Conservation (phyloP, 2,797 vertebrate species). For the Sylvilagus floridanus region DNA sequence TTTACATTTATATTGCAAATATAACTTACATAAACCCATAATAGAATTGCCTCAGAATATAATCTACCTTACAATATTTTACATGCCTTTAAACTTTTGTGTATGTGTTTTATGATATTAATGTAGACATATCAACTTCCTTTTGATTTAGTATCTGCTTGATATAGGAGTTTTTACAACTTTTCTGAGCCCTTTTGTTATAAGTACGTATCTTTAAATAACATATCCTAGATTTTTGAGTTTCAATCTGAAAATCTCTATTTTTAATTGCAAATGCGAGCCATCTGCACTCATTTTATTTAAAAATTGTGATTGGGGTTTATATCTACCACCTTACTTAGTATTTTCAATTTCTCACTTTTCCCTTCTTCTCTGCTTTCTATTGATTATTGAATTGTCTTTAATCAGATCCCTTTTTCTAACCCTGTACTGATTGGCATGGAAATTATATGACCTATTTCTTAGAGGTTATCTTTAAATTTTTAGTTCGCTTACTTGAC, state of each 20-base stretch:
- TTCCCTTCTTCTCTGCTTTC: not conserved
- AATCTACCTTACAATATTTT: not conserved
- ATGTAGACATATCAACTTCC: not conserved
- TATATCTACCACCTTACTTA: conserved; percentile 29
- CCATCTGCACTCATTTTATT: conserved; percentile 37
- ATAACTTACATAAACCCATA: not conserved
- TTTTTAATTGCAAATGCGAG: conserved; percentile 55
- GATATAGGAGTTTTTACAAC: not conserved
- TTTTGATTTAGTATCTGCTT: conserved; percentile 33
- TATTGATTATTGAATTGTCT: not conserved
- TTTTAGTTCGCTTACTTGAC: not conserved
- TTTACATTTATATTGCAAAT: not conserved
- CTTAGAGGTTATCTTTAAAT: not conserved
- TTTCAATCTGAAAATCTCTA: not conserved
- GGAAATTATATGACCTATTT: not conserved
- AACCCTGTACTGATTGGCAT: not conserved
- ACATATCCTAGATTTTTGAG: conserved; percentile 25
- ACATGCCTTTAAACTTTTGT: not conserved
- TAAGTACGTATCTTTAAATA: conserved; percentile 48
- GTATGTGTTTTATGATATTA: not conserved
- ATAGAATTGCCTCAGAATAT: not conserved
- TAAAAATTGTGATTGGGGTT: conserved; percentile 27
- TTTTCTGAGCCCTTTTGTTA: not conserved
- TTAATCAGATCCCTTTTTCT: not conserved
- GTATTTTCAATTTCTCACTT: not conserved